Conservation (phyloP, 2,113 vertebrate species). For the Hemibagrus wyckioides region DNA sequence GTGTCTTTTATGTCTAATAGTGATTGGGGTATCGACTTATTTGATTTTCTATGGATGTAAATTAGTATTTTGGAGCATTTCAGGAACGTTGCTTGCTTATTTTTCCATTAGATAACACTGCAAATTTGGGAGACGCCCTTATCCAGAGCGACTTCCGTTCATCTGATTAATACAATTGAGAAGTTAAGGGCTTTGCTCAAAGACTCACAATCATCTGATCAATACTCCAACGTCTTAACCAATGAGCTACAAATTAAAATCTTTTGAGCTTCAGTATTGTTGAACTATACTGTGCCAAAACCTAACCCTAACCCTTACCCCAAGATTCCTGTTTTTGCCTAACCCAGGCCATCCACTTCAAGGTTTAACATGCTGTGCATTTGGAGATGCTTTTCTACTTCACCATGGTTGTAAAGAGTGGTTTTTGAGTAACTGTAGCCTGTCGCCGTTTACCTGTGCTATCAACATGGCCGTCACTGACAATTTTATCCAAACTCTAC, state of each 20-base stretch:
- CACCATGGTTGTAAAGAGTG: background rate
- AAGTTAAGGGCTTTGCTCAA: too few species aligned
- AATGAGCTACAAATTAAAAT: background rate
- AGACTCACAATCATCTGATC: too few species aligned
- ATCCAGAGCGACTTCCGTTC: too few species aligned
- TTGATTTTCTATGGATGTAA: background rate
- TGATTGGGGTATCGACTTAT: background rate
- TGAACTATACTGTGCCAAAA: too few species aligned
- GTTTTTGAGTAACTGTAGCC: background rate
- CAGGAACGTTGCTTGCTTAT: background rate
- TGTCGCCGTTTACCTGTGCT: background rate
- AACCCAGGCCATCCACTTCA: background rate
- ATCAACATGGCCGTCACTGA: background rate
- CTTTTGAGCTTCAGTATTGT: background rate
- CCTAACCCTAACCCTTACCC: too few species aligned
- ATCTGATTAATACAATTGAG: too few species aligned
- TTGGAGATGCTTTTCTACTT: background rate
- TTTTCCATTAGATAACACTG: too few species aligned
- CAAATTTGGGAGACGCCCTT: too few species aligned
- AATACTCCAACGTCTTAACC: too few species aligned
- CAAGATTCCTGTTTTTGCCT: background rate
- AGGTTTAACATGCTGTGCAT: background rate
- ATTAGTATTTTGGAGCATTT: background rate
- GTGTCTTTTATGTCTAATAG: background rate
- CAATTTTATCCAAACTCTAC: background rate